Evolutionary conservation across 2,113 vertebrate species (phyloP), one percentile per base, ranked within the genome.

Genomic region (Alectura lathami): DNA sequence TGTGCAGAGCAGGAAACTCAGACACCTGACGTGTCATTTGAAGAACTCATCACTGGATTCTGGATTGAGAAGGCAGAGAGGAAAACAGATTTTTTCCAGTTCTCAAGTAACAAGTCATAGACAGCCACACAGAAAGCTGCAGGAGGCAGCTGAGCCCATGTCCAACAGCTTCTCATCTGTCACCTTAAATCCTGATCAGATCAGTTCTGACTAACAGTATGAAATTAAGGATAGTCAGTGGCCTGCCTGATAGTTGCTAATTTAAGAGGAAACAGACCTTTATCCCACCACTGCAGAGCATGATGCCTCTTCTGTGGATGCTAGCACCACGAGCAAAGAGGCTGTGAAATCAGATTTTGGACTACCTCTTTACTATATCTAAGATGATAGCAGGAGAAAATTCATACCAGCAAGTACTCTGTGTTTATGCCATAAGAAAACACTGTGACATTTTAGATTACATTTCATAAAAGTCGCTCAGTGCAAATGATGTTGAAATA

Each of bases 21-120:
- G 60, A 24, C 30, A 84, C 88, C 87, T 82, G 69, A 47, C 63
- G 38, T 48, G 51, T 95, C 66, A 66, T 14, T 73, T 88, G 80
- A 93, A 91, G 93, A 94, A 57, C 74, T 38, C n/a, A 74, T 53
- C 38, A 40, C 92, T 91, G 80, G 54, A 86, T 88, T 91, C 78
- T 81, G 73, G 50, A 53, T 34, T 66, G 36, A 69, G 48, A 69
- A 80, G 69, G 79, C 66, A 68, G 47, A 94, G 13, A 66, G 42
- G 62, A 91, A 88, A 79, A 85, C 75, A 86, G 75, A 82, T 86
- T 40, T 75, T 80, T 82, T 84, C 45, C 77, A 93, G 68, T 40
- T 62, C 3, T 69, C 38, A 20, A 63, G 17, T 82, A 94, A 62
- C 27, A 18, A 51, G 34, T 77, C 27, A 77, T 26, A 42, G 47